phyloP scores from a whole-genome alignment of 2,888 invertebrate genomes.

The Candidula unifasciata region DNA sequence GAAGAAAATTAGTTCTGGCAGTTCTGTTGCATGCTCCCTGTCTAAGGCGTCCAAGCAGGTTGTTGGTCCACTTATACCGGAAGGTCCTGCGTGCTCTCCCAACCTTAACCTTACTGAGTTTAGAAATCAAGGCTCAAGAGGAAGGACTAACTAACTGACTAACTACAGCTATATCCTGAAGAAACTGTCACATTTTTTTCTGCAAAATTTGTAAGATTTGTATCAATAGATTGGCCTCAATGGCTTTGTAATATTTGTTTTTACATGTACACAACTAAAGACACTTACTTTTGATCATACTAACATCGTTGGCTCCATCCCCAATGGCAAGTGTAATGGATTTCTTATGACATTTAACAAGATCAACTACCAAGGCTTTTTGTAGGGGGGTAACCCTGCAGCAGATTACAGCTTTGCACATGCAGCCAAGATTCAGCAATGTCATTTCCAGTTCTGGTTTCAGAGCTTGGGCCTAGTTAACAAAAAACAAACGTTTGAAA shows the following conservation, averaged over 20 bases:
- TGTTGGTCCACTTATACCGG: too few relatives aligned
- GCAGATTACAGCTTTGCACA: conserved; percentile 92
- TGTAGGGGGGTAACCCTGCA: conserved; percentile 93
- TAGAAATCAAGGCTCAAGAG: too few relatives aligned
- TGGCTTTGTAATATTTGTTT: background rate
- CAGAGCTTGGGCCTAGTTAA: conserved; percentile 87
- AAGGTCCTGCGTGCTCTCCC: too few relatives aligned
- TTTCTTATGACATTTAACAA: conserved; percentile 95
- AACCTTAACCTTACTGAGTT: too few relatives aligned
- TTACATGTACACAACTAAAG: background rate
- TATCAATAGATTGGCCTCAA: background rate
- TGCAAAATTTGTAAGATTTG: background rate
- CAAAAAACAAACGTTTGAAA: background rate
- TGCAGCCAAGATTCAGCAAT: conserved; percentile 84
- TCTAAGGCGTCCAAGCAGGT: too few relatives aligned
- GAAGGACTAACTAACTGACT: too few relatives aligned
- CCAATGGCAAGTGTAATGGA: conserved; percentile 98
- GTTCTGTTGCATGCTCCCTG: too few relatives aligned
- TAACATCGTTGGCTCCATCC: conserved; percentile 99
- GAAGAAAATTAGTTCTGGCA: too few relatives aligned
- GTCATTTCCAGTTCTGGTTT: conserved; percentile 92
- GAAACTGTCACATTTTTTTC: background rate
- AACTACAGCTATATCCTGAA: background rate
- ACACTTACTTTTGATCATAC: conserved; percentile 90
- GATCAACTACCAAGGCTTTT: conserved; percentile 98